Evolutionary conservation across 2,113 vertebrate species (phyloP), one percentile per base, ranked within the genome.

Genomic region (Micromys minutus): DNA sequence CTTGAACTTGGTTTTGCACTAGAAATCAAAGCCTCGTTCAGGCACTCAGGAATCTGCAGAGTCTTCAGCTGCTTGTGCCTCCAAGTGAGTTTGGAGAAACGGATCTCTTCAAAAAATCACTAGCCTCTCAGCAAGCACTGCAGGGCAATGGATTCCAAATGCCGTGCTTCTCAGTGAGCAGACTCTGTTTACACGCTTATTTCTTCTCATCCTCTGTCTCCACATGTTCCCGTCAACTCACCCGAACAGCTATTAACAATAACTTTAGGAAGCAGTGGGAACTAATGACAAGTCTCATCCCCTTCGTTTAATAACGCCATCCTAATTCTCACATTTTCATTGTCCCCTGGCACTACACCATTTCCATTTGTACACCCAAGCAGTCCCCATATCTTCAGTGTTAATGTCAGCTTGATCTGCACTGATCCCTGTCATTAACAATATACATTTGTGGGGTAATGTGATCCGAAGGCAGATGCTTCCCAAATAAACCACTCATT

Each of bases 341-440:
- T 93, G 93, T 96, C 88, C 96, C 72, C 94, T 36, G 63, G 95
- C 97, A 97, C 92, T 94, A 96, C 97, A 97, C 95, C 36, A 94
- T 90, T 93, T 96, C 89, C 65, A 96, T 94, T 97, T 97, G 90
- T 91, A 95, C 85, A 97, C 87, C 94, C 97, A 94, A 97, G 10
- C 92, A 93, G 86, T 91, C 96, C 97, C 91, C 94, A 67, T 86
- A 75, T 74, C 50, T 91, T 96, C 91, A 96, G 93, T 88, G 94
- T 96, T 97, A 95, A 96, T 92, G 96, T 97, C 95, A 67, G 96
- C 96, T 95, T 95, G 83, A 92, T 98, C 96, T 69, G 74, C 94
- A 96, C 85, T 59, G 91, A 96, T 96, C 95, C 98, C 96, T 86
- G 97, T 96, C 96, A 97, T 97, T 98, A 94, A 96, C 95, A 97